A percentile compares a stretch with the other conserved stretches of the same genome.
phyloP scores from a whole-genome alignment of 1,140 invertebrate species.

The Drosophila truncata region DNA sequence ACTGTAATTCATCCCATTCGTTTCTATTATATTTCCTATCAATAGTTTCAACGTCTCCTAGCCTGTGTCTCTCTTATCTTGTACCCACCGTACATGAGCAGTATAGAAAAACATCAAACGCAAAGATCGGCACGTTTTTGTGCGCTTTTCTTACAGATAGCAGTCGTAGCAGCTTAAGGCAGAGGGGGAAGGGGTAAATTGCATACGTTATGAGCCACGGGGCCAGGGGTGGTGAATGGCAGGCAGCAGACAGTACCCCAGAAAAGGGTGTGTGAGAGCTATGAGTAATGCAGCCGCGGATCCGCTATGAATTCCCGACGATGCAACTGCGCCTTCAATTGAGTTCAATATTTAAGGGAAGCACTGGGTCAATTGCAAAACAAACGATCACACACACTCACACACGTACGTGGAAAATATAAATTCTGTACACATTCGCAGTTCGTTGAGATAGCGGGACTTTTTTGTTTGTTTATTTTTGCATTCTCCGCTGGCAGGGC shows the following conservation, averaged over 20 bases:
- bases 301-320: constrained; percentile 9
- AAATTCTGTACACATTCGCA: constrained; percentile 29
- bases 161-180: constrained; percentile 1
- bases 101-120: constrained; percentile 54
- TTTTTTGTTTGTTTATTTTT: constrained; percentile 60
- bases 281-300: constrained; percentile 58
- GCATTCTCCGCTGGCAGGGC: constrained; percentile 43
- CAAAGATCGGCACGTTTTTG: constrained; percentile 54
- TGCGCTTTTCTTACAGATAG: constrained; percentile 21
- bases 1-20: not conserved
- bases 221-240: not conserved
- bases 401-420: constrained; percentile 19
- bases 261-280: constrained; percentile 27
- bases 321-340: constrained; percentile 61
- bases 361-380: constrained; percentile 71
- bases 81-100: not conserved
- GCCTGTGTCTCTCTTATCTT: not conserved
- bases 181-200: not conserved
- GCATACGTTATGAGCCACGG: not conserved
- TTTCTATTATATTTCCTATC: not conserved
- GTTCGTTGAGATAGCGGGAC: constrained; percentile 45
- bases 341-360: constrained; percentile 70
- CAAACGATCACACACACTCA: constrained; percentile 48
- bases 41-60: not conserved
- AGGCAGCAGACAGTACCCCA: not conserved